Conservation (phyloP, 2,113 vertebrate species). For the Scomber colias region DNA sequence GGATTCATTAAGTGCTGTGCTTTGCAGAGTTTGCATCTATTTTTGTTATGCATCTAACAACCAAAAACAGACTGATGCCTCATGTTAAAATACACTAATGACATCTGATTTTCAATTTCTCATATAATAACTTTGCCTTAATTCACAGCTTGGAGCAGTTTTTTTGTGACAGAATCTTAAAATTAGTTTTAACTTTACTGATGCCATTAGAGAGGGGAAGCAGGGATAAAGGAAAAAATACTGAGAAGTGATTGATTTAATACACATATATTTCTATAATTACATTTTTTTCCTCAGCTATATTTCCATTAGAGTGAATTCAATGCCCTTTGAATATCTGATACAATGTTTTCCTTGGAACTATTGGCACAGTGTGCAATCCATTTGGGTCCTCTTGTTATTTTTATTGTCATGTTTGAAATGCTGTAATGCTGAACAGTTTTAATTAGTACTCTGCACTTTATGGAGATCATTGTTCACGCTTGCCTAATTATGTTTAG, state of each 20-base stretch:
- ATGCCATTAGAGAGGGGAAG: conserved; percentile 25
- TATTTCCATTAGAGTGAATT: conserved; percentile 56
- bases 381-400: conserved; percentile 78
- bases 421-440: conserved; percentile 81
- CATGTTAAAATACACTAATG: conserved; percentile 4
- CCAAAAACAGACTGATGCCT: not conserved
- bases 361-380: conserved; percentile 68
- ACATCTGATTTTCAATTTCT: conserved; percentile 19
- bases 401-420: conserved; percentile 85
- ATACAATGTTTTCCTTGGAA: conserved; percentile 49
- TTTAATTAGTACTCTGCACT: conserved; percentile 85
- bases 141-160: conserved; percentile 12
- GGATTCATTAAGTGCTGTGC: no score
- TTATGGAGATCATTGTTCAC: conserved; percentile 84
- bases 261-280: conserved; percentile 50
- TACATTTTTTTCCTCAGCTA: conserved; percentile 49
- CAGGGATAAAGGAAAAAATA: conserved; percentile 31
- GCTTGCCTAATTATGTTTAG: conserved; percentile 84
- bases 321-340: conserved; percentile 61
- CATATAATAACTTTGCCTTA: conserved; percentile 39
- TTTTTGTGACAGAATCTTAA: conserved; percentile 37
- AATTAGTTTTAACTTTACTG: conserved; percentile 49
- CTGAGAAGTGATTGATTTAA: conserved; percentile 53
- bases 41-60: conserved; percentile 2
- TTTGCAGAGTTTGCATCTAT: not conserved